Evolutionary conservation across 1,140 invertebrate genomes (phyloP), one percentile per base, ranked within the genome.

Genomic region (Amphibalanus amphitrite): DNA sequence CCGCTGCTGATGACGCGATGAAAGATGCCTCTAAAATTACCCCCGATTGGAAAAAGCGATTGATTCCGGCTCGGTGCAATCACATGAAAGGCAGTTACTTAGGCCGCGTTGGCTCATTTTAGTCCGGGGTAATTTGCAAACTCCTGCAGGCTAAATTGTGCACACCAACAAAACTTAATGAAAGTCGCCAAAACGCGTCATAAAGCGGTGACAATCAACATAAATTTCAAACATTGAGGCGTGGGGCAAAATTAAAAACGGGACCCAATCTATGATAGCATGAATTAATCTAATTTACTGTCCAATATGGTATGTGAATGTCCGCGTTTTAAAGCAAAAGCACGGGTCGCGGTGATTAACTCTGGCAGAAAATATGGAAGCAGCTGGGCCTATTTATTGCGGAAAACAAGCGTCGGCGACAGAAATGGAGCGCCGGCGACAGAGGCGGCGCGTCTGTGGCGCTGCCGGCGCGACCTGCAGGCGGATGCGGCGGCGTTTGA

Each of bases 151-250:
- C 47, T 23, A 59, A 59, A 59, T 59, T 20, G 47, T 59, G 47
- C 47, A 59, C 47, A 59, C 47, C 47, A 59, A 59, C 47, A 59
- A 59, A 59, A 59, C 47, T 59, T 59, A 59, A 59, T 59, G 47
- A 59, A 59, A 59, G 47, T 59, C 47, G 10, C 47, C 47, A 59
- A 59, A 59, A 59, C 23, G 17, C 47, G 47, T 59, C 47, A 59
- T 59, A 59, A 59, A 59, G 47, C 47, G 47, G 47, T 13, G 10
- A 59, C 47, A 59, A 59, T 59, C 47, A 59, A 59, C 47, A 59
- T 59, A 59, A 59, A 59, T 59, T 59, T 20, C 20, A 6, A 23
- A 23, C 47, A 59, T 59, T 59, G 47, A 13, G 47, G 47, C 33
- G 47, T 23, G 20, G 20, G 13, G 47, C 10, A 59, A 59, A 59